phyloP scores from a whole-genome alignment of 2,888 invertebrate genomes.

The Drosophila mercatorum region DNA sequence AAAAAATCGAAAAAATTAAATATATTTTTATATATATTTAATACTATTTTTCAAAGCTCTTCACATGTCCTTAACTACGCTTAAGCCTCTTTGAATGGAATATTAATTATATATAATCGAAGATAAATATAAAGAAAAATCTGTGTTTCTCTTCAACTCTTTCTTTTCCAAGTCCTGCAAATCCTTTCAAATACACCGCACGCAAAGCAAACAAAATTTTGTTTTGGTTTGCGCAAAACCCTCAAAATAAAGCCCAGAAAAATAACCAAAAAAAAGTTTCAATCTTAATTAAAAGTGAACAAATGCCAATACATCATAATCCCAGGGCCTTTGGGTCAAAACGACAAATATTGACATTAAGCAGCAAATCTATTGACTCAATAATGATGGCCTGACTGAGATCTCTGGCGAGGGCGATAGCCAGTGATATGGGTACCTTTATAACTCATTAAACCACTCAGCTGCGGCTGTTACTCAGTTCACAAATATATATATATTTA shows the following conservation, averaged over 20 bases:
- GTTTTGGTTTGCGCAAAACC: neutral
- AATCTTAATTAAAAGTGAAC: constrained; percentile 28
- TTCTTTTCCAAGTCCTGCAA: neutral
- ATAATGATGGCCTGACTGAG: constrained; percentile 4
- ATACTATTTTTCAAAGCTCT: neutral
- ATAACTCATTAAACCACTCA: constrained; percentile 19
- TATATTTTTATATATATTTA: neutral
- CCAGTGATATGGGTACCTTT: constrained; percentile 46
- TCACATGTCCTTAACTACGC: too few species aligned
- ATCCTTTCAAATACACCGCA: neutral
- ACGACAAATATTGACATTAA: constrained; percentile 30
- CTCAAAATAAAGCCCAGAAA: neutral
- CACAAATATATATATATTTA: constrained; percentile 18
- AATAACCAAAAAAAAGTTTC: neutral
- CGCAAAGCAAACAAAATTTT: constrained; percentile 8
- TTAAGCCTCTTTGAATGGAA: too few species aligned
- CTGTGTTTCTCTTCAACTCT: neutral
- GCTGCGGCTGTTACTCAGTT: constrained; percentile 17
- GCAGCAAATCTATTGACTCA: constrained; percentile 10
- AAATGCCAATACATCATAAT: constrained; percentile 12
- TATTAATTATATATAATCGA: too few species aligned
- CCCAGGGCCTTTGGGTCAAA: neutral
- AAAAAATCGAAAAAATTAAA: neutral
- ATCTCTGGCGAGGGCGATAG: constrained; percentile 8
- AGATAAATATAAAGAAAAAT: too few species aligned